Evolutionary conservation across 2,113 vertebrate species (phyloP), one percentile per base, ranked within the genome.

Genomic region (Hiodon tergisus): DNA sequence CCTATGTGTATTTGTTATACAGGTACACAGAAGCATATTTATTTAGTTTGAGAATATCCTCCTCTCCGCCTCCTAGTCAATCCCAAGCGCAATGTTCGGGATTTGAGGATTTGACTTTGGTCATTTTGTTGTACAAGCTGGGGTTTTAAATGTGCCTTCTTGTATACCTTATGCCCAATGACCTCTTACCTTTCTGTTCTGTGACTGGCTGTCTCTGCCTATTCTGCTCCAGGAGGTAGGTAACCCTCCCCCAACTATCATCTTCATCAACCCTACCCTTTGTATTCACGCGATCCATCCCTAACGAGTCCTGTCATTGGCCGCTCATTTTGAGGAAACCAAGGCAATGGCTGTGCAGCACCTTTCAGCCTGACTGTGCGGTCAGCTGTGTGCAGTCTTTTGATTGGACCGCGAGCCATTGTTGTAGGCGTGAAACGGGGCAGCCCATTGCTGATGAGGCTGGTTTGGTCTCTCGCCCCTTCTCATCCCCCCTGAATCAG

Each of bases 221-320:
- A 92, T 90, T 90, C 93, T 95, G 90, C 93, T 74, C 89, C 92
- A 95, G 95, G 94, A 95, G 94, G 93, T 94, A 94, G 83, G 93
- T 95, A 94, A 90, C 85, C 80, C 87, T 86, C 80, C 80, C 84
- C 77, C 80, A 76, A 81, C 16, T 60, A 10, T 16, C 83, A 69
- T 69, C 9, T 72, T 31, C 67, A 62, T 55, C 58, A 9, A 10
- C 71, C 68, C 76, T 83, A 77, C 54, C 71, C 71, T 79, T 73
- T 85, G 84, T 85, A 76, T 69, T 10, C 54, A 50, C 85, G 77
- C 82, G 75, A 83, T 85, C 78, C 85, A 84, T 81, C 79, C 52
- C 83, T 81, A 46, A 60, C 60, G 69, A 55, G 9, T 58, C 62
- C 61, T 74, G 53, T 55, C 57, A 16, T 46, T 3, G n/a, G 17